phyloP scores from a whole-genome alignment of 2,888 invertebrate genomes.

The Tipula confusa region DNA sequence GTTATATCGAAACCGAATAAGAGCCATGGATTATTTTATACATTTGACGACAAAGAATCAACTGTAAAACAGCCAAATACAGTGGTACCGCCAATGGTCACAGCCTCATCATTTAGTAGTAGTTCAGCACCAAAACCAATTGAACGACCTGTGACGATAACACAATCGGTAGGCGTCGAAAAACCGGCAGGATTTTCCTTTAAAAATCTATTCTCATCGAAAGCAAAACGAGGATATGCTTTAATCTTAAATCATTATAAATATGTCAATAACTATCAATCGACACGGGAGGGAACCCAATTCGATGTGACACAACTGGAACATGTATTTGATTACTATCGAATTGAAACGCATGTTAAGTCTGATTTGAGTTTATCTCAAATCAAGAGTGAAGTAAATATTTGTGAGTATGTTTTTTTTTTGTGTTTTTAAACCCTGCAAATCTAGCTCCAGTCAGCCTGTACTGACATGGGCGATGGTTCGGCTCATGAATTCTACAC shows the following conservation, averaged over 20 bases:
- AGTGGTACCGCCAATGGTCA: background rate
- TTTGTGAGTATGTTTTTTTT: conserved; percentile 40
- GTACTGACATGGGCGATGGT: no score
- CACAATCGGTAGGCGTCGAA: background rate
- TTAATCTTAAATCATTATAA: background rate
- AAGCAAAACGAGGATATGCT: background rate
- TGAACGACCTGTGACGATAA: background rate
- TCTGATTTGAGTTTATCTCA: conserved; percentile 42
- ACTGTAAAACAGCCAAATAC: background rate
- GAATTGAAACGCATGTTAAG: conserved; percentile 41
- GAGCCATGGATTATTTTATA: background rate
- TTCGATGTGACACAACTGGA: conserved; percentile 43
- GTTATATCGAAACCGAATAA: background rate
- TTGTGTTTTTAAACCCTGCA: no score
- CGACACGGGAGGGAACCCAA: conserved; percentile 39
- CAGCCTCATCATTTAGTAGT: background rate
- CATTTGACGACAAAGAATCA: background rate
- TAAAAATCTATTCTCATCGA: background rate
- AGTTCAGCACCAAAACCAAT: background rate
- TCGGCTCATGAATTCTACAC: no score
- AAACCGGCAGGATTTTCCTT: background rate
- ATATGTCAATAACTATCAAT: conserved; percentile 12
- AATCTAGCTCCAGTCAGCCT: no score
- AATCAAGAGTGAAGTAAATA: conserved; percentile 40
- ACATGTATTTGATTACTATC: conserved; percentile 41